Evolutionary conservation across 2,113 vertebrate species (phyloP).

Genomic region (Proterorhinus semilunaris): DNA sequence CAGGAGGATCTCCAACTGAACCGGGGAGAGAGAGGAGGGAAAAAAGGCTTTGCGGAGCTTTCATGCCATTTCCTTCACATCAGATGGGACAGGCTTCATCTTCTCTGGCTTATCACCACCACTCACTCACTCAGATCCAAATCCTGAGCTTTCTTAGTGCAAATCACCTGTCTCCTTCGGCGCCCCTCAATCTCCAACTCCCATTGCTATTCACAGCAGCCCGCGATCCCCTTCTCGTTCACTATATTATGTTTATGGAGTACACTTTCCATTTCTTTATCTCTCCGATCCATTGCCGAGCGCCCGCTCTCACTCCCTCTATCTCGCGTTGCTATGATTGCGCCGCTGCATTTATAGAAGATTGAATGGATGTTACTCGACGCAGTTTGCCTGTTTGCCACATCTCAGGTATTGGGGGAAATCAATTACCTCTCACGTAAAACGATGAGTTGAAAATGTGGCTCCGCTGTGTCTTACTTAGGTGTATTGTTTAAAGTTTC

Average conservation of each 20-base stretch:
- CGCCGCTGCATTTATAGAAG: slow-evolving; percentile 44
- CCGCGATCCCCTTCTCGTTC: slow-evolving; percentile 24
- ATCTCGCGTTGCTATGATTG: slow-evolving; percentile 39
- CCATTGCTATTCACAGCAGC: slow-evolving; percentile 55
- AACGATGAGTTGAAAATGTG: slow-evolving; percentile 39
- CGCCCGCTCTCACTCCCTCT: slow-evolving; percentile 20
- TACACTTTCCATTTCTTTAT: slow-evolving; percentile 47
- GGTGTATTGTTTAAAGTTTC: slow-evolving; percentile 36
- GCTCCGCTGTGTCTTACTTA: slow-evolving; percentile 20
- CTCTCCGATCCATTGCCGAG: slow-evolving; percentile 39
- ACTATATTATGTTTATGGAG: slow-evolving; percentile 51
- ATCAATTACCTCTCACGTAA: slow-evolving; percentile 62
- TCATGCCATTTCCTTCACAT: slow-evolving; percentile 48
- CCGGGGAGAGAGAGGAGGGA: neutral
- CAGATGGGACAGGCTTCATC: slow-evolving; percentile 43
- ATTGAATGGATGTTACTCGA: slow-evolving; percentile 36
- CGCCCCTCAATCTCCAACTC: slow-evolving; percentile 41
- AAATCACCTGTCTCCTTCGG: slow-evolving; percentile 50
- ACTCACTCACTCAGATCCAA: slow-evolving; percentile 46
- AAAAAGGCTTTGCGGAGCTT: slow-evolving; percentile 43
- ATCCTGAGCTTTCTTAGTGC: slow-evolving; percentile 36
- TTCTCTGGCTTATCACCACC: slow-evolving; percentile 42
- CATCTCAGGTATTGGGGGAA: slow-evolving; percentile 44
- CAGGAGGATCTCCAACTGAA: slow-evolving; percentile 10
- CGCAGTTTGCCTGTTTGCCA: slow-evolving; percentile 42